These are phyloP conservation scores for Sinocyclocheilus anophthalmus DNA, from an alignment of 2,113 vertebrate genomes.

Conservation along the genomic window DNA sequence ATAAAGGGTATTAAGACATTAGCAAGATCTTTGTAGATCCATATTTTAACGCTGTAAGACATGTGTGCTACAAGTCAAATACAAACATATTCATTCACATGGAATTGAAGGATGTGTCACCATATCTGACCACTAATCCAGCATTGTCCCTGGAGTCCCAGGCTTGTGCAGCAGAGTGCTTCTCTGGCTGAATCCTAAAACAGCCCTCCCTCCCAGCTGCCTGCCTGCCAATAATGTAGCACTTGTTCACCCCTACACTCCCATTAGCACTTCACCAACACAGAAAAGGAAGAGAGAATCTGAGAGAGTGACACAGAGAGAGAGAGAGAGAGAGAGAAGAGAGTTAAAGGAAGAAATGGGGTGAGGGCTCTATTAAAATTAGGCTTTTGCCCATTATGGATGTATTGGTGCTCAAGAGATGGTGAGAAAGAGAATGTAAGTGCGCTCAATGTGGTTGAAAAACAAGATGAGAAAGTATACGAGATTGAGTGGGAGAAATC, in stretches of 20 bases:
- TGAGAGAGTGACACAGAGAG: not conserved
- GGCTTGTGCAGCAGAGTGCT: constrained; percentile 50
- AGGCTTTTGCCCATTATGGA: constrained; percentile 6
- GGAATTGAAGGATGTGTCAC: constrained; percentile 38
- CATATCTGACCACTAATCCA: constrained; percentile 49
- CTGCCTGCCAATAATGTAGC: constrained; percentile 60
- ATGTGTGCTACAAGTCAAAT: not conserved
- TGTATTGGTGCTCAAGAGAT: not conserved
- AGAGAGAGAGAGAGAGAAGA: constrained; percentile 6
- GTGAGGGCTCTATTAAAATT: not conserved
- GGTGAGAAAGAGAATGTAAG: not conserved
- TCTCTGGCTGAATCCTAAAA: constrained; percentile 54
- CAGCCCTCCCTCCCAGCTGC: constrained; percentile 52
- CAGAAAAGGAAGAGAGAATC: constrained; percentile 4
- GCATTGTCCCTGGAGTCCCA: constrained; percentile 36
- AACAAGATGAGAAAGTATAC: constrained; percentile 20
- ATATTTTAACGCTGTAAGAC: not conserved
- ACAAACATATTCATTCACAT: not conserved
- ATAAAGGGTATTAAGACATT: not conserved
- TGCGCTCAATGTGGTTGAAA: not conserved
- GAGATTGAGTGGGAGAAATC: not conserved
- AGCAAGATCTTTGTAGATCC: not conserved
- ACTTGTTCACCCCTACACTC: constrained; percentile 58
- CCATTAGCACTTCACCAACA: constrained; percentile 52
- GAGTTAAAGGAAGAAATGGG: not conserved